These are phyloP conservation scores for Thermophis baileyi DNA, from an alignment of 2,113 vertebrate species.

Conservation along the genomic window DNA sequence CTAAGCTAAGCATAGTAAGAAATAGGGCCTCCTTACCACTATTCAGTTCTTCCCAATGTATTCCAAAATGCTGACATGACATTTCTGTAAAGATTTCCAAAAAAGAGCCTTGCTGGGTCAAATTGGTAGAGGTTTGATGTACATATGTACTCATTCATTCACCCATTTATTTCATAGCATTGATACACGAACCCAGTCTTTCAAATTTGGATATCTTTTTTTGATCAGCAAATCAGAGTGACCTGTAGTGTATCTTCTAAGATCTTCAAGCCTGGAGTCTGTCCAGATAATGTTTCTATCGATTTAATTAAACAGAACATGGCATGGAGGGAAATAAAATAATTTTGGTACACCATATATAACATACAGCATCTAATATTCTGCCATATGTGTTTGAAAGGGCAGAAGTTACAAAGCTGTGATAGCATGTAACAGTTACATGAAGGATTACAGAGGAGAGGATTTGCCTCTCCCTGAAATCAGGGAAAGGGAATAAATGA, in stretches of 20 bases:
- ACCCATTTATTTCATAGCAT: background rate
- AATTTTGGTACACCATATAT: background rate
- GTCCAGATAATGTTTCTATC: background rate
- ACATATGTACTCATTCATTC: background rate
- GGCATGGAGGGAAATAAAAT: background rate
- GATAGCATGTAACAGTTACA: background rate
- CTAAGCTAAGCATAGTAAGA: background rate
- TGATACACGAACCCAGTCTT: background rate
- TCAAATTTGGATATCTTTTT: background rate
- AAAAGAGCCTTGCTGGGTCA: background rate
- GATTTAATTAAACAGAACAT: background rate
- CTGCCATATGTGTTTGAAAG: background rate
- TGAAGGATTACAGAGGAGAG: background rate
- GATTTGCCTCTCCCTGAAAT: background rate
- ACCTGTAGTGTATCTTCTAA: background rate
- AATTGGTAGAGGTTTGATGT: background rate
- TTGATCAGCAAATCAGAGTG: background rate
- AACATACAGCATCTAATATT: background rate
- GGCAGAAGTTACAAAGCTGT: background rate
- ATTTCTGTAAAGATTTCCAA: background rate
- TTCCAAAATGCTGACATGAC: background rate
- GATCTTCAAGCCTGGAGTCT: background rate
- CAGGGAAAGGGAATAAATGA: background rate
- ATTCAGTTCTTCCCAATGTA: background rate
- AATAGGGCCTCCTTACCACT: background rate